phyloP scores from a whole-genome alignment of 2,113 vertebrate species.

The Sus scrofa region T2T-Sscrofa CM000825.6:57949501-57950000 shows the following conservation, averaged over 20 bases:
- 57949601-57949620: slow-evolving; percentile 90
- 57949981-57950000: not conserved
- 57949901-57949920: not conserved
- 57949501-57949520: not conserved
- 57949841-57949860: not conserved
- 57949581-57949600: not conserved
- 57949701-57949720: slow-evolving; percentile 74
- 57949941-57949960: not conserved
- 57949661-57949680: slow-evolving; percentile 97
- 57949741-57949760: not conserved
- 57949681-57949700: slow-evolving; percentile 91
- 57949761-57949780: not conserved
- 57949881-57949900: not conserved
- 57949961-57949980: not conserved
- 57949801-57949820: not conserved
- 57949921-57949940: not conserved
- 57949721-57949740: not conserved
- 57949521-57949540: not conserved
- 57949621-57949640: slow-evolving; percentile 95
- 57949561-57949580: fast-evolving
- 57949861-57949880: not conserved
- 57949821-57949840: not conserved
- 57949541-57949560: not conserved
- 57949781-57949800: not conserved
- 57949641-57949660: slow-evolving; percentile 98